Conservation (phyloP, 30 jellyfish, hydroid and myxozoan genomes). For the Aurelia aurita complex sp. Pacific region DNA sequence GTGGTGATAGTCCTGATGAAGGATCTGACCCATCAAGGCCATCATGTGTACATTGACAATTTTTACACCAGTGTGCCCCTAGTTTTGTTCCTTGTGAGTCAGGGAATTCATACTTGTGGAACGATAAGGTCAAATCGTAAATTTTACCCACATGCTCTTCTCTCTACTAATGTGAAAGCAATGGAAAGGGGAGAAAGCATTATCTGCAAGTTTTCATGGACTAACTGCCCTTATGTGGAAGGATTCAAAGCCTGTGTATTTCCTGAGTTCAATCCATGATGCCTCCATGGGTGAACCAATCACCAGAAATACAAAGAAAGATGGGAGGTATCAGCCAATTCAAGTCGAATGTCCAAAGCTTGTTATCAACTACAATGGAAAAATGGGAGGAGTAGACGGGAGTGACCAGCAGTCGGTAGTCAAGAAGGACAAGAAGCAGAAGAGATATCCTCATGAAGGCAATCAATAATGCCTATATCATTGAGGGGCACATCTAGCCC, state of each 20-base stretch:
- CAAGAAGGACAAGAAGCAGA: constrained; percentile 20
- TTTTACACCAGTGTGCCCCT: too few species aligned
- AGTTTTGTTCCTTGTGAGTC: too few species aligned
- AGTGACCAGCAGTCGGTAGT: constrained; percentile 26
- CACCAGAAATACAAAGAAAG: constrained; percentile 5
- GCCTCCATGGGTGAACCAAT: constrained; percentile 3
- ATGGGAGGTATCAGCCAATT: too few species aligned
- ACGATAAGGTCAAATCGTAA: too few species aligned
- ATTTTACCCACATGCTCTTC: not conserved
- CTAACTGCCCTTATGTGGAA: constrained; percentile 47
- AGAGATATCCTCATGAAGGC: constrained; percentile 16
- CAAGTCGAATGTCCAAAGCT: constrained; percentile 38
- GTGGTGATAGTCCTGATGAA: too few species aligned
- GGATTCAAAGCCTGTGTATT: constrained; percentile 57
- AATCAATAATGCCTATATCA: constrained; percentile 19
- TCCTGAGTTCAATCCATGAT: constrained; percentile 5
- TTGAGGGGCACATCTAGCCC: constrained; percentile 22
- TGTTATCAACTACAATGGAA: constrained; percentile 58
- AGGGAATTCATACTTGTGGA: too few species aligned
- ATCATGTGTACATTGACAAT: too few species aligned
- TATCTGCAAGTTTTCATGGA: constrained; percentile 21
- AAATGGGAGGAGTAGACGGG: not conserved
- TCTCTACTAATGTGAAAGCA: constrained; percentile 46
- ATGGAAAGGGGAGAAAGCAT: not conserved
- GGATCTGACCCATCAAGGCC: too few species aligned